A percentile compares a stretch with the other conserved stretches of the same genome.
Conservation (phyloP, 1,140 invertebrate genomes). For the Argopecten irradians region DNA sequence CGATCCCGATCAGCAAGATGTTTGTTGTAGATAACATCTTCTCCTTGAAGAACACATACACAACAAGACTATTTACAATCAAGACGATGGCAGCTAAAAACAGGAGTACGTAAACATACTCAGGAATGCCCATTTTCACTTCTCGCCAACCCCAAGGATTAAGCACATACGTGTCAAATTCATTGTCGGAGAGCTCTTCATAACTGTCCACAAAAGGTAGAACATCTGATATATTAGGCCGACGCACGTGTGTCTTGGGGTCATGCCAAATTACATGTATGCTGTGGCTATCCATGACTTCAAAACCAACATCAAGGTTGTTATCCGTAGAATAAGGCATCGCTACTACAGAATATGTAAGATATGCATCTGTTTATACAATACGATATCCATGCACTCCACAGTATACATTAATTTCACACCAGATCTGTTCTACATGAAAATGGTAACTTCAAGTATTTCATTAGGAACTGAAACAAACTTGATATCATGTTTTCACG, state of each 20-base stretch:
- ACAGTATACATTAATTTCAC: too few relatives aligned
- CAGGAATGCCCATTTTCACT: slow-evolving; percentile 27
- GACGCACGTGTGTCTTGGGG: background rate
- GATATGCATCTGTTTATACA: background rate
- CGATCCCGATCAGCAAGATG: slow-evolving; percentile 44
- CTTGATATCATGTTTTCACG: too few relatives aligned
- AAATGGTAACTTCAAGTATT: too few relatives aligned
- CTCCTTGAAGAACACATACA: slow-evolving; percentile 40
- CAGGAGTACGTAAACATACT: slow-evolving; percentile 40
- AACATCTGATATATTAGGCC: background rate
- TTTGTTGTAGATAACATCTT: slow-evolving; percentile 45
- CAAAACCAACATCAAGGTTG: background rate
- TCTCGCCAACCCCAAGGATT: slow-evolving; percentile 50
- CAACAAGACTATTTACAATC: slow-evolving; percentile 17
- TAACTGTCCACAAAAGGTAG: background rate
- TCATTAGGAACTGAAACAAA: too few relatives aligned
- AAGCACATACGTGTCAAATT: slow-evolving; percentile 46
- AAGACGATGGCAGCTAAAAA: slow-evolving; percentile 30
- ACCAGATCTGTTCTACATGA: too few relatives aligned
- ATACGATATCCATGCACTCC: background rate
- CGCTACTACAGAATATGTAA: background rate
- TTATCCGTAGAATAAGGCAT: background rate
- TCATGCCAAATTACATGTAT: background rate
- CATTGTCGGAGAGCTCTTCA: slow-evolving; percentile 29
- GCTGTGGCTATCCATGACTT: background rate